Conservation (phyloP, 2,888 invertebrate genomes). For the Priocnemis perturbator region DNA sequence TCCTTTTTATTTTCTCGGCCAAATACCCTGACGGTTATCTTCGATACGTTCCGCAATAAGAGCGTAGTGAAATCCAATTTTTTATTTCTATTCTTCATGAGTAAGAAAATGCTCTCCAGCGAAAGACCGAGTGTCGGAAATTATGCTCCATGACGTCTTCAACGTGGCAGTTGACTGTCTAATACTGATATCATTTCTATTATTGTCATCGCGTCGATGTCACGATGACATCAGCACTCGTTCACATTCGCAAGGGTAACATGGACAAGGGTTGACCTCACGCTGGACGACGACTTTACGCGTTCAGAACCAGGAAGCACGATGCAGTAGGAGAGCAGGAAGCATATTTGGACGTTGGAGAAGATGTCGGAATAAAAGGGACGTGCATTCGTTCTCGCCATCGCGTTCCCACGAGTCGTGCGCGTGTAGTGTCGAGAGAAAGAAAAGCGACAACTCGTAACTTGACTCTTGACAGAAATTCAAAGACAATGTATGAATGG, state of each 20-base stretch:
- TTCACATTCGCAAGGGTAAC: constrained; percentile 13
- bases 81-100: background rate
- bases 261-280: constrained; percentile 4
- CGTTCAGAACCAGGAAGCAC: constrained; percentile 30
- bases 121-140: too few species aligned
- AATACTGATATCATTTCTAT: constrained; percentile 47
- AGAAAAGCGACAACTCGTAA: too few species aligned
- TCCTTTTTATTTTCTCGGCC: constrained; percentile 18
- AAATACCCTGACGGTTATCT: constrained; percentile 4
- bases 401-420: constrained; percentile 34
- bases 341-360: constrained; percentile 3
- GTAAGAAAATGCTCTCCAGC: too few species aligned
- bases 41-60: background rate
- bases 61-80: background rate
- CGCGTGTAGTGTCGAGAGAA: background rate
- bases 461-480: too few species aligned
- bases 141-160: background rate
- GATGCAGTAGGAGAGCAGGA: constrained; percentile 13
- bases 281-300: constrained; percentile 20
- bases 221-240: constrained; percentile 43
- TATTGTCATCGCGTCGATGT: constrained; percentile 24
- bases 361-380: constrained; percentile 22
- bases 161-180: constrained; percentile 14
- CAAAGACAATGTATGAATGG: too few species aligned
- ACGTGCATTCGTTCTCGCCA: constrained; percentile 14